Evolutionary conservation across 2,888 invertebrate species (phyloP).

Genomic region (Eristalinus aeneus): DNA sequence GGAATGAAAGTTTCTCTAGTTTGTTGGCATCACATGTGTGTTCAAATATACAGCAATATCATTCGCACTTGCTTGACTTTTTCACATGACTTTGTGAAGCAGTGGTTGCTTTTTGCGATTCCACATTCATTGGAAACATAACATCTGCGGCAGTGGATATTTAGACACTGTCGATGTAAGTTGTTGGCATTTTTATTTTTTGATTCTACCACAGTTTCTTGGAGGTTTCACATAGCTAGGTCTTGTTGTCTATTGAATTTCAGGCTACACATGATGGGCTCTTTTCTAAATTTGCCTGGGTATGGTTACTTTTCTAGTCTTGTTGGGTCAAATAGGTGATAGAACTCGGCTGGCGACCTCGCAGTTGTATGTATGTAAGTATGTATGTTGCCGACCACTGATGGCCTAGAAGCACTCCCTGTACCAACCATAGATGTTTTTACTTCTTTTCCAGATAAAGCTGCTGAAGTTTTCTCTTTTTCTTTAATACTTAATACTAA

Average conservation of each 20-base stretch:
- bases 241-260: background rate
- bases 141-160: conserved; percentile 29
- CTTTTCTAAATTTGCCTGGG: background rate
- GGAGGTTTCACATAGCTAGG: conserved; percentile 5
- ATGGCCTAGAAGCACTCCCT: background rate
- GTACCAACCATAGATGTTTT: too few relatives aligned
- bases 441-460: conserved; percentile 27
- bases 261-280: background rate
- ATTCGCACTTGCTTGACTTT: conserved; percentile 25
- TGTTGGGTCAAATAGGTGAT: conserved; percentile 23
- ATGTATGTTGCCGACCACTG: background rate
- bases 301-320: conserved; percentile 22
- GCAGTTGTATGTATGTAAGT: too few relatives aligned
- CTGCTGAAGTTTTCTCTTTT: conserved; percentile 44
- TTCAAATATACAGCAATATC: conserved; percentile 1
- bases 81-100: conserved; percentile 23
- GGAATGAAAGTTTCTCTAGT: conserved; percentile 13
- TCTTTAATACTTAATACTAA: conserved; percentile 50
- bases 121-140: conserved; percentile 16
- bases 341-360: too few relatives aligned
- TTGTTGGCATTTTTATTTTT: too few relatives aligned
- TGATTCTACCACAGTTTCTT: conserved; percentile 4
- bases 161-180: conserved; percentile 39
- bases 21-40: conserved; percentile 27
- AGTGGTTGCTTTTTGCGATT: conserved; percentile 32